Evolutionary conservation across 2,797 vertebrate genomes (phyloP).

Genomic region (Philypnodon macrostomus): DNA sequence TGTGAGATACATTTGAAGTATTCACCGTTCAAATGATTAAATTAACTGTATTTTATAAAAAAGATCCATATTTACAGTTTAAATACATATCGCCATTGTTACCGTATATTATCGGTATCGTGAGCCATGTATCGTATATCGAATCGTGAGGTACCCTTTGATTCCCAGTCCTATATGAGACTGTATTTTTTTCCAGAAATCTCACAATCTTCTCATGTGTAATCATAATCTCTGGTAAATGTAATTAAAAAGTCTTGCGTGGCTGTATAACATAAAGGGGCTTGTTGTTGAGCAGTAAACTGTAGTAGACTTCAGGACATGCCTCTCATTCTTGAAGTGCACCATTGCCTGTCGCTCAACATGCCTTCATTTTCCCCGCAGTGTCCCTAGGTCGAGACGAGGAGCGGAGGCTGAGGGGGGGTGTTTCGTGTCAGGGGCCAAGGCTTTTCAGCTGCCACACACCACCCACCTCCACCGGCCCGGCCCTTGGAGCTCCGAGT

Average conservation of each 20-base stretch:
- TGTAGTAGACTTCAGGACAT: conserved; percentile 57
- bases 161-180: no score
- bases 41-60: no score
- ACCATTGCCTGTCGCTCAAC: conserved; percentile 59
- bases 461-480: conserved; percentile 40
- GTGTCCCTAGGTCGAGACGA: conserved; percentile 26
- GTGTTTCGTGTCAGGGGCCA: conserved; percentile 31
- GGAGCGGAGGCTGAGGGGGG: conserved; percentile 11
- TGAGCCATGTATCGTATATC: no score
- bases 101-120: no score
- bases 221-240: conserved; percentile 6
- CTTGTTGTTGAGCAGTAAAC: conserved; percentile 30
- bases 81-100: no score
- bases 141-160: no score
- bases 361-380: conserved; percentile 61
- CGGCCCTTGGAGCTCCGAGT: conserved; percentile 29
- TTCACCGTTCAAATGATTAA: no score
- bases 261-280: conserved; percentile 8
- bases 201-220: no score
- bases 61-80: no score
- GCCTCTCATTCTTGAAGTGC: conserved; percentile 71
- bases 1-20: no score
- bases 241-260: not conserved
- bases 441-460: conserved; percentile 40
- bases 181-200: no score